Evolutionary conservation across 1,140 invertebrate species (phyloP).

Genomic region (roundworm (Caenorhabditis elegans)): DNA sequence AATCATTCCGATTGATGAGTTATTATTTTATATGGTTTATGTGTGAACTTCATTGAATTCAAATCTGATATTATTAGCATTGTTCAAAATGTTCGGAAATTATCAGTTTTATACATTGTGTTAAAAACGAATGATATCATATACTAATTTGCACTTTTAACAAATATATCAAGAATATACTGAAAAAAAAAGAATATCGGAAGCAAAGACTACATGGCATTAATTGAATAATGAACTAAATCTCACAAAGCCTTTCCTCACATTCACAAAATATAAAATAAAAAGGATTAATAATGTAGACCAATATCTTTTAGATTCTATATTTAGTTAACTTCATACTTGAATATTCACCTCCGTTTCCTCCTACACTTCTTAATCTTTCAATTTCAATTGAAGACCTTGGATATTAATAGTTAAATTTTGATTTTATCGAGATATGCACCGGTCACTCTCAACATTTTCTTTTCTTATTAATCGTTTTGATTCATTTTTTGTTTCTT

Average conservation of each 20-base stretch:
- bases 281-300: neutral
- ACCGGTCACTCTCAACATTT: neutral
- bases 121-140: too few species aligned
- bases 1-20: too few species aligned
- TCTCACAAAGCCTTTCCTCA: neutral
- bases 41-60: too few species aligned
- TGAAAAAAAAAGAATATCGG: neutral
- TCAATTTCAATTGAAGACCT: constrained; percentile 11
- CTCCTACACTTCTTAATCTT: neutral
- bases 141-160: neutral
- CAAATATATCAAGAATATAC: neutral
- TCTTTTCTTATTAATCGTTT: neutral
- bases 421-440: neutral
- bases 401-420: too few species aligned
- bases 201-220: neutral
- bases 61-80: too few species aligned
- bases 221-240: neutral
- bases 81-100: too few species aligned
- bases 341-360: neutral
- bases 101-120: too few species aligned
- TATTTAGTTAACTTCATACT: neutral
- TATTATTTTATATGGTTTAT: too few species aligned
- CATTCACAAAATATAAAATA: neutral
- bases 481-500: neutral
- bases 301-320: neutral